phyloP scores from a whole-genome alignment of 2,797 vertebrate species.

The Macrochelys suwanniensis region DNA sequence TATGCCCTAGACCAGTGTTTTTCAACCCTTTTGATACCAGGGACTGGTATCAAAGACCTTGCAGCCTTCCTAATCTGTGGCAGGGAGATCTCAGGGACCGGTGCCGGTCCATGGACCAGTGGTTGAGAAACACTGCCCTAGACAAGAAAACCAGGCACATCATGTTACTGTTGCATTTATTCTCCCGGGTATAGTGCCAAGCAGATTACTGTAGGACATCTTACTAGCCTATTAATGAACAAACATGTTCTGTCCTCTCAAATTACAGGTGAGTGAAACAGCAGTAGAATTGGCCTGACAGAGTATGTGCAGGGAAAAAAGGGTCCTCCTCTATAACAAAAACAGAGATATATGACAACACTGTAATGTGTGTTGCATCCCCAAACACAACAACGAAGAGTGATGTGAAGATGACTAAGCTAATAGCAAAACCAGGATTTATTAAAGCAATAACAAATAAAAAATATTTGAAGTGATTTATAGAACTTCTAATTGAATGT shows the following conservation, averaged over 20 bases:
- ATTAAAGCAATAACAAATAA: not conserved
- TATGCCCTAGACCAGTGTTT: not conserved
- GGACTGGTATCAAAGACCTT: not conserved
- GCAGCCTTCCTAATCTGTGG: not conserved
- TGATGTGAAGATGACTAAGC: not conserved
- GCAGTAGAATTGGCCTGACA: not conserved
- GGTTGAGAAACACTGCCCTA: not conserved
- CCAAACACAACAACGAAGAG: not conserved
- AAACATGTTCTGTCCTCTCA: not conserved
- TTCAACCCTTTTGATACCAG: not conserved
- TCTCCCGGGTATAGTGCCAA: not conserved
- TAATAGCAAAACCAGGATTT: conserved; percentile 1
- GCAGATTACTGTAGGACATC: not conserved
- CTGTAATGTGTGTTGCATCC: not conserved
- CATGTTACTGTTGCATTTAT: conserved; percentile 2
- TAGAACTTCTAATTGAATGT: accelerated
- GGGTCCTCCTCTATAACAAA: not conserved
- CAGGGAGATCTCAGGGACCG: not conserved
- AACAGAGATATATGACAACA: not conserved
- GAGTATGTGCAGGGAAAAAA: not conserved
- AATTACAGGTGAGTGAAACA: conserved; percentile 1
- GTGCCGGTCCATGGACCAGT: not conserved
- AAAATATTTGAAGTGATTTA: not conserved
- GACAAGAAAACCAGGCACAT: not conserved
- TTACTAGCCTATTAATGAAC: conserved; percentile 16